Evolutionary conservation across 2,888 invertebrate genomes (phyloP), one percentile per base, ranked within the genome.

Genomic region (Candidula unifasciata): DNA sequence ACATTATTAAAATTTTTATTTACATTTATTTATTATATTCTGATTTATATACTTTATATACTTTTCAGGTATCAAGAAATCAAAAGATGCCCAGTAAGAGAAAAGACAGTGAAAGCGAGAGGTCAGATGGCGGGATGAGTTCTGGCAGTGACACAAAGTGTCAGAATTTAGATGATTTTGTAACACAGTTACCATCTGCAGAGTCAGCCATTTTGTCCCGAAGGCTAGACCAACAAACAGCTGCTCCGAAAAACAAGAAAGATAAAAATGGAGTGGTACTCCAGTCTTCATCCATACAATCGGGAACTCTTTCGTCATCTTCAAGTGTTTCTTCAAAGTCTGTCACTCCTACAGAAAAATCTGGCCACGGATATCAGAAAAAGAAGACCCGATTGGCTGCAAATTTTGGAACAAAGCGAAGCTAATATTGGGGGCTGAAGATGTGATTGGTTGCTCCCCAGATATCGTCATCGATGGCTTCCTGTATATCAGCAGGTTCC

Each of bases 331-430:
- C 30, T n/a, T 64, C 73, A 27, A 52, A 30, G 44, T 37, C 76
- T 60, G 57, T 37, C 64, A 76, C 66, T 5, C 57, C 68, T 0
- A 54, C 60, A 10, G 44, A 30, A 5, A 71, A 52, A 60, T 30
- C 80, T 33, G 27, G 6, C 27, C 35, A 13, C 13, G 44, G 13
- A 10, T 44, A 78, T n/a, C 79, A 80, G 73, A 79, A 84, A 44
- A 80, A 64, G 64, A 84, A 84, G 74, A 80, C 84, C 21, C 84
- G 81, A n/a, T 44, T 77, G 3, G 78, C 85, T 24, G 77, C 85
- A 33, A 82, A 82, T n/a, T 77, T 82, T 85, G 66, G 73, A 1
- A 10, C 69, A 37, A 83, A 64, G 37, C 13, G 3, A 0, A 60
- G 60, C 37, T 64, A 64, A 78, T n/a, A 52, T 24, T 64, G 18